A percentile compares a stretch with the other conserved stretches of the same genome.
These are phyloP conservation scores for Poliocrania exsul DNA, from an alignment of 2,797 vertebrate genomes.

Conservation along the genomic window DNA sequence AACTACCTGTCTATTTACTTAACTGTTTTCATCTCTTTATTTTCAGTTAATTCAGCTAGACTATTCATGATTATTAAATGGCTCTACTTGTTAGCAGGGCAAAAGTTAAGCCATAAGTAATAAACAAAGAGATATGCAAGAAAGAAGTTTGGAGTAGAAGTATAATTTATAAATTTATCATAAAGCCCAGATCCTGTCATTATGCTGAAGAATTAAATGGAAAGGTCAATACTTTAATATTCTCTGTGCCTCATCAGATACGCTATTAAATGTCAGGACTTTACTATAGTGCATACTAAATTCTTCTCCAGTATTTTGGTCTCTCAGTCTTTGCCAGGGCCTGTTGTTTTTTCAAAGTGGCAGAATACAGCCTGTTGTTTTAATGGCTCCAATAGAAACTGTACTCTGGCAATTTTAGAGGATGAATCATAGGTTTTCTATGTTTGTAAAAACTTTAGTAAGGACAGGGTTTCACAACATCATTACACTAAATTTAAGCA, in stretches of 20 bases:
- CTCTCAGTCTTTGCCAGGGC: neutral
- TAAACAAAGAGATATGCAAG: neutral
- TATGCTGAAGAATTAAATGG: neutral
- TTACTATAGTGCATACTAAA: neutral
- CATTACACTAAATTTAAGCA: neutral
- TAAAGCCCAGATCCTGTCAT: neutral
- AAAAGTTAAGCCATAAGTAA: conserved; percentile 8
- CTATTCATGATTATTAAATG: neutral
- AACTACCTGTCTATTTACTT: neutral
- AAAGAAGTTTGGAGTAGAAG: neutral
- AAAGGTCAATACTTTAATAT: conserved; percentile 43
- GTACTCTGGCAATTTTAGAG: neutral
- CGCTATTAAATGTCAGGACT: conserved; percentile 27
- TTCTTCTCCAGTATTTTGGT: neutral
- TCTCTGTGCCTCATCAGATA: conserved; percentile 10
- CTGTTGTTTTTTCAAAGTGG: neutral
- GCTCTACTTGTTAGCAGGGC: neutral
- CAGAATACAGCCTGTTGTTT: neutral
- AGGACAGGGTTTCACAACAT: neutral
- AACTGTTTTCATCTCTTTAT: neutral
- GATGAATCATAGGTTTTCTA: neutral
- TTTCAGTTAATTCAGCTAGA: neutral
- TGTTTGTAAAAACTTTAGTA: neutral
- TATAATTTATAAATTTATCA: conserved; percentile 1
- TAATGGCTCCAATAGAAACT: neutral